phyloP scores from a whole-genome alignment of 53 echinoderm and acorn worm genomes.

The Henricia sp. region DNA sequence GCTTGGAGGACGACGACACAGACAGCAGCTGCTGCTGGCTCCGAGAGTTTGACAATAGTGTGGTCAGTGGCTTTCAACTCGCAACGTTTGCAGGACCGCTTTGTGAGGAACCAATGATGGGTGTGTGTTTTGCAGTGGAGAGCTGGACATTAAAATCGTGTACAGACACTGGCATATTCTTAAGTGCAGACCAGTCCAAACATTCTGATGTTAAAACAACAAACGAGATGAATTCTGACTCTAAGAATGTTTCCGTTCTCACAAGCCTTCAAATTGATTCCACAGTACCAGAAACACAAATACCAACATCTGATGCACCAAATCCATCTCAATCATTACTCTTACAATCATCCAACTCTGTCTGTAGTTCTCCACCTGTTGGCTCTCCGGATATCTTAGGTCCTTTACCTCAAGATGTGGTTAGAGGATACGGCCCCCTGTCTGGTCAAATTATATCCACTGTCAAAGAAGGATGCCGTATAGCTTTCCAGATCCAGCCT shows the following conservation, averaged over 20 bases:
- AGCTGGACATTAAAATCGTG: constrained; percentile 75
- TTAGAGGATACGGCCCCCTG: constrained; percentile 80
- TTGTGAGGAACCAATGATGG: constrained; percentile 99
- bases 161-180: not conserved
- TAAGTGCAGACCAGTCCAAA: not conserved
- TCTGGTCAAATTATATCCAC: constrained; percentile 99
- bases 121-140: constrained; percentile 82
- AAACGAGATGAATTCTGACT: not conserved
- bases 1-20: constrained; percentile 49
- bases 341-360: not conserved
- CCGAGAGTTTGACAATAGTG: constrained; percentile 85
- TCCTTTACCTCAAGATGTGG: constrained; percentile 16
- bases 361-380: constrained; percentile 27
- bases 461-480: constrained; percentile 86
- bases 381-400: constrained; percentile 48
- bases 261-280: not conserved
- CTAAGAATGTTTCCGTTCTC: constrained; percentile 26
- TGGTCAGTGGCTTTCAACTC: constrained; percentile 95
- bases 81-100: constrained; percentile 96
- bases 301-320: not conserved
- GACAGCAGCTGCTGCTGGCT: not conserved
- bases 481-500: constrained; percentile 85
- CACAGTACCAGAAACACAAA: not conserved
- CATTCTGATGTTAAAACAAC: not conserved
- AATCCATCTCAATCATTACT: not conserved